Evolutionary conservation across 2,113 vertebrate genomes (phyloP), one percentile per base, ranked within the genome.

Genomic region (Hippopotamus amphibius): DNA sequence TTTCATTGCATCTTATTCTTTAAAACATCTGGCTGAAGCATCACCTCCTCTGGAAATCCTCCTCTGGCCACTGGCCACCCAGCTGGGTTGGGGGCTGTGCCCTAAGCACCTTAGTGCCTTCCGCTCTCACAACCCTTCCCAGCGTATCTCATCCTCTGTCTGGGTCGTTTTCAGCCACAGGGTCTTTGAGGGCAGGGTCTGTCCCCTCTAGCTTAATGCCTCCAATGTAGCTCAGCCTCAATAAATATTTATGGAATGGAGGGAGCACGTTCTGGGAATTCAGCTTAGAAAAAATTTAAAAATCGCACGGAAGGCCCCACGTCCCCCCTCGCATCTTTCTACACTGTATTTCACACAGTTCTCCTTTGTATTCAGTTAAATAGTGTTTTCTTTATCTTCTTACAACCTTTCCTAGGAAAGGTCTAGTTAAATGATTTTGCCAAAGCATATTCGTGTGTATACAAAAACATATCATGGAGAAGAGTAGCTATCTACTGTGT

Each of bases 71-170:
- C 46, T 53, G 43, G 17, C 53, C 57, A 6, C 46, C n/a, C 7
- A 22, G 10, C 5, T 0, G 2, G 90, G 5, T 3, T 46, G 3
- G 14, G 48, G 77, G 4, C 17, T 82, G 22, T 15, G 28, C 16
- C 26, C 66, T 10, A n/a, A 74, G 26, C 11, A 33, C 5, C 11
- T 37, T 6, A 19, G 14, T 30, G 57, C 11, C 13, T 61, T 41
- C n/a, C 37, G 7, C 21, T 21, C 83, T 87, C 5, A 0, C 26
- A 33, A 10, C 28, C 17, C 57, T 28, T 71, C 57, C 65, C 16
- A 7, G 50, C 4, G 33, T 50, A 7, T 57, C 19, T 15, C 19
- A 46, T 8, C 21, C 33, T 59, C 30, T 22, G 37, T 15, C 15
- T 21, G 22, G 16, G 46, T 37, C 33, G 28, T 71, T 68, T 24